These are phyloP conservation scores for Alethe diademata DNA, from an alignment of 2,113 vertebrate genomes.

Conservation along the genomic window DNA sequence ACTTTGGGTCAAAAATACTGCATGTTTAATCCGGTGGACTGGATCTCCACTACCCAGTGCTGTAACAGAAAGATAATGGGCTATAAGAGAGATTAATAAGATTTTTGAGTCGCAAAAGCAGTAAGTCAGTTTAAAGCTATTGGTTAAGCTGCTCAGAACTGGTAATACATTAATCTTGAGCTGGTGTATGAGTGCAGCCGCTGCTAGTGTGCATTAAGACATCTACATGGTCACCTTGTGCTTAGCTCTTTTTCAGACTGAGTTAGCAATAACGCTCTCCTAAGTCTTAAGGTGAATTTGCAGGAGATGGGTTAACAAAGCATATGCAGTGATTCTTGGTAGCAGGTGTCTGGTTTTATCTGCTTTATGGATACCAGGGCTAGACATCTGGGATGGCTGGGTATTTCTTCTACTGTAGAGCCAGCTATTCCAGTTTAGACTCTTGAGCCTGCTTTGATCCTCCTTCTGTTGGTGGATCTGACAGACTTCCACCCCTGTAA, in stretches of 20 bases:
- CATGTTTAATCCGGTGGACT: neutral
- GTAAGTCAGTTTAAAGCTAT: constrained; percentile 21
- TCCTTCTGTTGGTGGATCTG: neutral
- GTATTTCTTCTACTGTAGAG: neutral
- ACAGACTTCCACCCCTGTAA: neutral
- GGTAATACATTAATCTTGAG: constrained; percentile 2
- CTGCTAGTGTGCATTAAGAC: neutral
- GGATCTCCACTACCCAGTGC: neutral
- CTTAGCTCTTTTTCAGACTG: neutral
- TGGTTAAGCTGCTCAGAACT: constrained; percentile 19
- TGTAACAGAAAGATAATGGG: neutral
- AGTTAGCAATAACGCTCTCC: neutral
- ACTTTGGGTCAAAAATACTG: neutral
- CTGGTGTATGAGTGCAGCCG: neutral
- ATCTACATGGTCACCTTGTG: neutral
- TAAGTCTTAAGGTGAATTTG: neutral
- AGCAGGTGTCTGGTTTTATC: neutral
- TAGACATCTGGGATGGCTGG: neutral
- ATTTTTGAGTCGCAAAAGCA: neutral
- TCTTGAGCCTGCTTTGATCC: neutral
- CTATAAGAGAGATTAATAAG: constrained; percentile 15
- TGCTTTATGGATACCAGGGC: neutral
- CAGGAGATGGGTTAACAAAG: neutral
- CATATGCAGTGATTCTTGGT: accelerated
- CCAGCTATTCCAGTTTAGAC: neutral